Evolutionary conservation across 2,888 invertebrate species (phyloP).

Genomic region (Cantharis lateralis): DNA sequence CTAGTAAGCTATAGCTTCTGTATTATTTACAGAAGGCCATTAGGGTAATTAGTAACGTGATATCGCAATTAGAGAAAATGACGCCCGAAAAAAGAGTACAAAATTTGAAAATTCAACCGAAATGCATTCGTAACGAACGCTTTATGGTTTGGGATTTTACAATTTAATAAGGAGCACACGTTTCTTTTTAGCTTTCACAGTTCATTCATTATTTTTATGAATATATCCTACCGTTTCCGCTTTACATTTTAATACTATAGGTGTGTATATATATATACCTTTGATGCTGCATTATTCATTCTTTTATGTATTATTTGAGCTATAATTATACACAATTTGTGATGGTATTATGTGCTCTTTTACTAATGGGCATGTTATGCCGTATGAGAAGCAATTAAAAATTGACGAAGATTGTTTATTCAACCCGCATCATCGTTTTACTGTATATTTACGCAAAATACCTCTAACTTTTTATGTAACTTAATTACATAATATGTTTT

Average conservation of each 20-base stretch:
- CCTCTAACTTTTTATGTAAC: slow-evolving; percentile 11
- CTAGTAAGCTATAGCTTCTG: slow-evolving; percentile 33
- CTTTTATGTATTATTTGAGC: slow-evolving; percentile 30
- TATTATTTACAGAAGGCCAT: slow-evolving; percentile 42
- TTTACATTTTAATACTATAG: slow-evolving; percentile 17
- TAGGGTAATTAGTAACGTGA: slow-evolving; percentile 51
- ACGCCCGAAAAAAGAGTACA: slow-evolving; percentile 38
- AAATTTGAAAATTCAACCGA: slow-evolving; percentile 10
- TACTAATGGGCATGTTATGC: slow-evolving; percentile 29
- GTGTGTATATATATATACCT: slow-evolving; percentile 7
- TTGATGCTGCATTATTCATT: slow-evolving; percentile 30
- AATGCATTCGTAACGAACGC: slow-evolving; percentile 37
- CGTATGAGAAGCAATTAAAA: slow-evolving; percentile 29
- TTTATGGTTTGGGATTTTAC: slow-evolving; percentile 32
- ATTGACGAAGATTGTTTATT: slow-evolving; percentile 26
- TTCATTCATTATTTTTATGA: slow-evolving; percentile 32
- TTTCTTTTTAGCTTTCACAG: slow-evolving; percentile 28
- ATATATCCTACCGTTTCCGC: slow-evolving; percentile 27
- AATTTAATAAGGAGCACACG: slow-evolving; percentile 34
- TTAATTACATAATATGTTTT: neutral
- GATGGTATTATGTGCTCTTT: slow-evolving; percentile 30
- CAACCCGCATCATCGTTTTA: slow-evolving; percentile 13
- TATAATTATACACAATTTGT: slow-evolving; percentile 32
- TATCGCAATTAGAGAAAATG: slow-evolving; percentile 46
- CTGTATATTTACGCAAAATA: slow-evolving; percentile 2